Evolutionary conservation across 2,113 vertebrate species (phyloP).

Genomic region (Thryonomys swinderianus): DNA sequence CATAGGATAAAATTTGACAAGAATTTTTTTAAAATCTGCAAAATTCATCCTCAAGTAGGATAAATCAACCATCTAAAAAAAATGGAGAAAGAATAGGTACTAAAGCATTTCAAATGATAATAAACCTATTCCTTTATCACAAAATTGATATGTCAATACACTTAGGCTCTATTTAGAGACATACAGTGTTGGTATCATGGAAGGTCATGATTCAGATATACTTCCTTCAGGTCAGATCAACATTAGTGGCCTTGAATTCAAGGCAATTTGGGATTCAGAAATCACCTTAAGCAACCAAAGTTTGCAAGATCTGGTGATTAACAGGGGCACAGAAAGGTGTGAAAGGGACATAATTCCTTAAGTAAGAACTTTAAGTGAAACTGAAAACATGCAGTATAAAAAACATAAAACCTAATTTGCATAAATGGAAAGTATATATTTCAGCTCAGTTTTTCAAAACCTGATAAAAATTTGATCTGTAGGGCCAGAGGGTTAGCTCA

Average conservation of each 20-base stretch:
- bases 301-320: not conserved
- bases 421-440: not conserved
- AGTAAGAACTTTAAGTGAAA: not conserved
- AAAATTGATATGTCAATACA: not conserved
- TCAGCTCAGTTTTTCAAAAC: slow-evolving; percentile 16
- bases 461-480: slow-evolving; percentile 19
- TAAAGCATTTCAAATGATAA: slow-evolving; percentile 9
- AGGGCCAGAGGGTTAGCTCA: too few relatives aligned
- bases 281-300: not conserved
- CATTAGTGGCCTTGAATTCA: not conserved
- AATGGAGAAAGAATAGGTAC: not conserved
- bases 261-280: not conserved
- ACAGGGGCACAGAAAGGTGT: not conserved
- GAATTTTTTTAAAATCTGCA: not conserved
- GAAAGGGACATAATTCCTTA: not conserved
- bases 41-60: not conserved
- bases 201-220: not conserved
- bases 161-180: not conserved
- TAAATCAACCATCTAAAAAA: not conserved
- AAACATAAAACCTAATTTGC: not conserved
- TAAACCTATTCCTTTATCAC: slow-evolving; percentile 14
- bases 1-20: slow-evolving; percentile 32
- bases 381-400: not conserved
- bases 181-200: not conserved
- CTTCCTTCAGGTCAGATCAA: not conserved